These are phyloP conservation scores for Rhinatrema bivittatum DNA, from an alignment of 2,797 vertebrate genomes.

Conservation along the genomic window DNA sequence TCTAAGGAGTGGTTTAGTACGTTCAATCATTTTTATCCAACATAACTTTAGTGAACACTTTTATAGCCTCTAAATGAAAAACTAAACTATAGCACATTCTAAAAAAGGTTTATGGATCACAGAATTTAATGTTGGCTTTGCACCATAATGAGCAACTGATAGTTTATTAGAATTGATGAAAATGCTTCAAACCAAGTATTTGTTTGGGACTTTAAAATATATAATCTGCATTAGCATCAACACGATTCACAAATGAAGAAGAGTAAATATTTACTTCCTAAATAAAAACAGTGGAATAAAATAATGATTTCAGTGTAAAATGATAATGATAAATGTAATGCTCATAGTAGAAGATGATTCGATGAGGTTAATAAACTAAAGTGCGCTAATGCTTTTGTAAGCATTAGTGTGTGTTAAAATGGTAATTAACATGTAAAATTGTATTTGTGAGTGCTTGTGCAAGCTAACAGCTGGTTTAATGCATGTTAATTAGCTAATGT, in stretches of 20 bases:
- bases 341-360: too few relatives aligned
- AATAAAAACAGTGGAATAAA: slow-evolving; percentile 6
- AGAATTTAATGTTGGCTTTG: slow-evolving; percentile 72
- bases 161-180: slow-evolving; percentile 63
- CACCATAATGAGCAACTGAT: slow-evolving; percentile 68
- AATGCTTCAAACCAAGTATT: slow-evolving; percentile 1
- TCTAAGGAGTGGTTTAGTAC: slow-evolving; percentile 71
- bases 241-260: slow-evolving; percentile 25
- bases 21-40: slow-evolving; percentile 71
- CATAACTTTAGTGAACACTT: slow-evolving; percentile 79
- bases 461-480: too few relatives aligned
- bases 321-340: too few relatives aligned
- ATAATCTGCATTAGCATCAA: slow-evolving; percentile 21
- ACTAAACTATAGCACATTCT: slow-evolving; percentile 77
- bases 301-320: too few relatives aligned
- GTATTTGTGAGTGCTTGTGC: too few relatives aligned
- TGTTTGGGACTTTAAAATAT: slow-evolving; percentile 8
- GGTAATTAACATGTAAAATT: too few relatives aligned
- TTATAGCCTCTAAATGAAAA: slow-evolving; percentile 79
- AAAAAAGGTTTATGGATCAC: slow-evolving; percentile 73
- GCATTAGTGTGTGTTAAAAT: too few relatives aligned
- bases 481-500: too few relatives aligned
- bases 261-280: slow-evolving; percentile 16
- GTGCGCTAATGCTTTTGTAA: too few relatives aligned
- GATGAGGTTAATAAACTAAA: too few relatives aligned